These are phyloP conservation scores for Sphaerodactylus townsendi DNA, from an alignment of 2,113 vertebrate genomes.

Conservation along the genomic window DNA sequence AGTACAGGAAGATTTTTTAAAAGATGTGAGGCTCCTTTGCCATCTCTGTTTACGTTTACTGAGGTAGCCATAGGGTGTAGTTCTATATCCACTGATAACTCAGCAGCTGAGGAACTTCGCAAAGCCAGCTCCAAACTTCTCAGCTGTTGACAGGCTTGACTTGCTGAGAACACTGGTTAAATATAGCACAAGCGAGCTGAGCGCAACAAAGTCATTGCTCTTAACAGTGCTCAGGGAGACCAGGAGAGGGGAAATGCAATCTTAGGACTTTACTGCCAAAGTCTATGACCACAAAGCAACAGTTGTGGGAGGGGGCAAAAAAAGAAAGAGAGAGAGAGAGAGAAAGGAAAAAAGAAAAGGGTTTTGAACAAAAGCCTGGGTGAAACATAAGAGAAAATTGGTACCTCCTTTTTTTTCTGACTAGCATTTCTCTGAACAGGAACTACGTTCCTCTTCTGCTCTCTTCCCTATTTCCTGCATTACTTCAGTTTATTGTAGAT, in stretches of 20 bases:
- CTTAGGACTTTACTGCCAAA: slow-evolving; percentile 78
- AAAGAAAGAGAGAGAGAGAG: background rate
- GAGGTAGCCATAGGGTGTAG: slow-evolving; percentile 55
- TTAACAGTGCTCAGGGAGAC: slow-evolving; percentile 72
- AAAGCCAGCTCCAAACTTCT: slow-evolving; percentile 82
- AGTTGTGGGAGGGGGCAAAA: slow-evolving; percentile 60
- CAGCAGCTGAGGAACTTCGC: slow-evolving; percentile 85
- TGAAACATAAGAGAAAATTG: slow-evolving; percentile 65
- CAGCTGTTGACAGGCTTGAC: slow-evolving; percentile 87
- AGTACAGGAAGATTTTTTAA: slow-evolving; percentile 65
- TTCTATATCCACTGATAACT: slow-evolving; percentile 75
- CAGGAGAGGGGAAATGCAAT: slow-evolving; percentile 77
- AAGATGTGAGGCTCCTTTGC: slow-evolving; percentile 66
- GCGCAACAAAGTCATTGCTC: slow-evolving; percentile 79
- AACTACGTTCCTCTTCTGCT: slow-evolving; percentile 57
- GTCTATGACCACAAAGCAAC: slow-evolving; percentile 82
- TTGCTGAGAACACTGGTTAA: slow-evolving; percentile 90
- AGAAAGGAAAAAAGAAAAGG: slow-evolving; percentile 55
- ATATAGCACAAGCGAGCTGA: slow-evolving; percentile 84
- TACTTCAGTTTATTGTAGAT: slow-evolving; percentile 73
- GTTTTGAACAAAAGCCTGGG: slow-evolving; percentile 77
- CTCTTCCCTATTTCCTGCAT: slow-evolving; percentile 67
- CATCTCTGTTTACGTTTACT: slow-evolving; percentile 56
- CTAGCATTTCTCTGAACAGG: slow-evolving; percentile 71
- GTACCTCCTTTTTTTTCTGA: slow-evolving; percentile 72